Evolutionary conservation across 53 echinoderm and acorn worm genomes (phyloP).

Genomic region (Henricia sp.): DNA sequence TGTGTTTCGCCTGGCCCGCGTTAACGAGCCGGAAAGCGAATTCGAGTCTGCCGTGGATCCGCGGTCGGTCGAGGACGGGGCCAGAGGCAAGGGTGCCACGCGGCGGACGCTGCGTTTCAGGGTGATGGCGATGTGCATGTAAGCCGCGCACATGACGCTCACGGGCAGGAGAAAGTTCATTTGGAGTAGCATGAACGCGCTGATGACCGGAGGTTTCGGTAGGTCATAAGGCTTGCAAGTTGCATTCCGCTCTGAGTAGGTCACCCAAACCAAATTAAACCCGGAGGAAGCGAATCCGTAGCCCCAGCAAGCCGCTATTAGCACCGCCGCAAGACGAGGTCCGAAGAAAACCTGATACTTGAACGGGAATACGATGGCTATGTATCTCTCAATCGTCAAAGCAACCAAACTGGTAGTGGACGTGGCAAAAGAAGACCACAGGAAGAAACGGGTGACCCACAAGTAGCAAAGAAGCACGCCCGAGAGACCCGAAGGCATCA

Average conservation of each 20-base stretch:
- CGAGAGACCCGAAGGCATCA: slow-evolving; percentile 7
- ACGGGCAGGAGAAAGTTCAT: slow-evolving; percentile 39
- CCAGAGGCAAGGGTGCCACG: background rate
- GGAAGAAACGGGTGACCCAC: slow-evolving; percentile 83
- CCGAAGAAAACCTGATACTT: slow-evolving; percentile 73
- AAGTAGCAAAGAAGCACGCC: slow-evolving; percentile 80
- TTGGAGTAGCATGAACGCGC: slow-evolving; percentile 32
- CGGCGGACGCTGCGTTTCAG: slow-evolving; percentile 27
- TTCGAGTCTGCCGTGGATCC: slow-evolving; percentile 7
- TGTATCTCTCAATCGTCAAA: slow-evolving; percentile 83
- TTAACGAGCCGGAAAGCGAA: slow-evolving; percentile 10
- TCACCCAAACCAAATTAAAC: slow-evolving; percentile 40
- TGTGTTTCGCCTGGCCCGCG: slow-evolving; percentile 30
- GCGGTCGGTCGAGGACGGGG: background rate
- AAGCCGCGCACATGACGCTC: slow-evolving; percentile 31
- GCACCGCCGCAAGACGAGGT: slow-evolving; percentile 32
- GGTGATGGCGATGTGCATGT: slow-evolving; percentile 17
- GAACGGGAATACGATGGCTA: slow-evolving; percentile 86
- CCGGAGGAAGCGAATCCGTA: slow-evolving; percentile 27
- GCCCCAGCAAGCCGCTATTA: slow-evolving; percentile 18
- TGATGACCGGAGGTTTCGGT: slow-evolving; percentile 24
- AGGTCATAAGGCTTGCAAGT: slow-evolving; percentile 17
- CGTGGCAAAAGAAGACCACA: slow-evolving; percentile 79
- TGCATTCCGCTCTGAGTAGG: slow-evolving; percentile 4
- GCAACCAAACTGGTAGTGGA: slow-evolving; percentile 85